Evolutionary conservation across 2,113 vertebrate species (phyloP), one percentile per base, ranked within the genome.

Genomic region (Pagrus major): DNA sequence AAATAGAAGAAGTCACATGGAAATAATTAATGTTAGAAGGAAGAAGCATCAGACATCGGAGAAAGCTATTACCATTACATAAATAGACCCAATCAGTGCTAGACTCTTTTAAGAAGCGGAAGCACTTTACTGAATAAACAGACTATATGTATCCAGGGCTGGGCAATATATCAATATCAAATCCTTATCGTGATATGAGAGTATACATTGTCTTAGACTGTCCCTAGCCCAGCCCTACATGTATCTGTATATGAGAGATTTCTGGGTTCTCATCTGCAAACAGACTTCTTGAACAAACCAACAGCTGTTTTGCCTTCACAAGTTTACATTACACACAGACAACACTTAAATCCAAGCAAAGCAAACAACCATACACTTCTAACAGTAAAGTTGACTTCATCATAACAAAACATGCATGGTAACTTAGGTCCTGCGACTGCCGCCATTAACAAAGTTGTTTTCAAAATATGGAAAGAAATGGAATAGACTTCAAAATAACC

Each of bases 291-390:
- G 2, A 71, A 67, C 20, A 66, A 1, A 42, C 11, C 15, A 3
- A 20, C 0, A n/a, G 20, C 61, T 27, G 29, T 25, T 66, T 51
- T 12, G 49, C 47, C 0, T 39, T 78, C 27, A 58, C 14, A n/a
- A 35, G 9, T 56, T 31, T 42, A 71, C 60, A 64, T 41, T 60
- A 61, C 27, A 74, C 47, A 76, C 5, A 78, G 4, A 35, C 18
- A n/a, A 8, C 25, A 65, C 0, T 1, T 31, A 39, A 39, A 71
- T 35, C 51, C 42, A n/a, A 79, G 42, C 42, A 81, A 76, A 44
- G n/a, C 52, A 76, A 65, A 81, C 16, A 44, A 44, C 3, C 5
- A 61, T 16, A 33, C 4, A 51, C 4, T 76, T 58, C 37, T 65
- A 51, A 7, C 23, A 27, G 25, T n/a, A n/a, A n/a, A 44, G 21